These are phyloP conservation scores for Cerastis leucographa DNA, from an alignment of 2,888 invertebrate species.

Conservation along the genomic window DNA sequence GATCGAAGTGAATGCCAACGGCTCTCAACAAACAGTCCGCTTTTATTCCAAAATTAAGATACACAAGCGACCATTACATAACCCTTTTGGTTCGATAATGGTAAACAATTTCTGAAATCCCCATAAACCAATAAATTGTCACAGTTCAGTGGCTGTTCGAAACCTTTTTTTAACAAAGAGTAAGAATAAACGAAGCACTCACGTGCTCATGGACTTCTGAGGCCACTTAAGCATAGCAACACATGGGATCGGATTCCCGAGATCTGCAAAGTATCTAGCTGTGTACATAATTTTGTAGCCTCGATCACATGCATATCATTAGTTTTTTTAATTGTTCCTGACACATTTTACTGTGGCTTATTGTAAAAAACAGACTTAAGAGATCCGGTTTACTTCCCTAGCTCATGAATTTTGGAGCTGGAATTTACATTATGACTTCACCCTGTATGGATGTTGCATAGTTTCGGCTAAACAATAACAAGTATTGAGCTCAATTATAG, in stretches of 20 bases:
- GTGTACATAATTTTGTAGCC: not conserved
- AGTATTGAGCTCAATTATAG: not conserved
- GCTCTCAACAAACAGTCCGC: not conserved
- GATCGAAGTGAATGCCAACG: not conserved
- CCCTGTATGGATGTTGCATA: not conserved
- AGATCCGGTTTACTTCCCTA: not conserved
- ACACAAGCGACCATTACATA: not conserved
- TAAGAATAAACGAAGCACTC: slow-evolving; percentile 7
- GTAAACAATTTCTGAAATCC: slow-evolving; percentile 13
- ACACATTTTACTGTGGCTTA: not conserved
- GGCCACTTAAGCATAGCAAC: not conserved
- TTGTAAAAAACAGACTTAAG: not conserved
- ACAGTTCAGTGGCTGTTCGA: slow-evolving; percentile 9
- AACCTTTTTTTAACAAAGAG: not conserved
- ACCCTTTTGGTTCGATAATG: slow-evolving; percentile 9
- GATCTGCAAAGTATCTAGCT: not conserved
- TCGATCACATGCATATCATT: not conserved
- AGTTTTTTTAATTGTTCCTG: not conserved
- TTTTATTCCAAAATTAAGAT: slow-evolving; percentile 10
- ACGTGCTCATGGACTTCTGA: not conserved
- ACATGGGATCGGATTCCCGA: not conserved
- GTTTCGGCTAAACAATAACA: not conserved
- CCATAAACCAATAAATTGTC: slow-evolving; percentile 14
- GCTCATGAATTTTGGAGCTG: not conserved
- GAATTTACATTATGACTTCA: not conserved